Evolutionary conservation across 2,113 vertebrate genomes (phyloP), one percentile per base, ranked within the genome.

Genomic region (Elachura formosa): DNA sequence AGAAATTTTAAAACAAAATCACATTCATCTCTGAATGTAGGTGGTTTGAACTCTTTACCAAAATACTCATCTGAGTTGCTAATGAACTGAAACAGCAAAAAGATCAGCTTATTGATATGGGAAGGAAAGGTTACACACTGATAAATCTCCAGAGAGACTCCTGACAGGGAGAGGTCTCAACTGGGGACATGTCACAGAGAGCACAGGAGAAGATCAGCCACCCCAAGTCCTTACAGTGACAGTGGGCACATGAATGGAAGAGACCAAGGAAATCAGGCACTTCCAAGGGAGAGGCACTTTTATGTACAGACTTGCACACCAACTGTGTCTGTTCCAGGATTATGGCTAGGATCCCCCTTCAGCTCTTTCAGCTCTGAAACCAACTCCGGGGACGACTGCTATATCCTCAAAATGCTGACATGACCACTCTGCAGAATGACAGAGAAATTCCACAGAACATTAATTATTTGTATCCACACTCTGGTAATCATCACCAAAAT

Each of bases 1-100:
- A 84, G 58, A 91, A 77, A 86, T 63, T 67, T 34, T 86, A 79
- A 33, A 94, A 43, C 19, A 88, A 93, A 94, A 81, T 49, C 14
- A 5, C 2, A 2, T 49, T 91, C 72, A 45, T 64, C 24, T 26
- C 29, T 66, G 75, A 74, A 73, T 51, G 22, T 20, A 83, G 31
- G 24, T 2, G 1, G 18, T 46, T 85, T 40, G 51, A 88, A n/a
- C 41, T 77, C 33, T 71, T 82, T 78, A 59, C 14, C 56, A 80
- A 88, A 94, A 45, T 61, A 56, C 25, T 11, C 9, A 40, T 36
- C 49, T 87, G 52, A 83, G 14, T 59, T 79, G 36, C n/a, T 85
- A 34, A 58, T 55, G n/a, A 83, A 63, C 36, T 80, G 24, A 63
- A 66, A 71, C 33, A 90, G 58, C 33, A 25, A 55, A 62, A 24